Base-by-base conservation (phyloP, 1,140 invertebrate genomes). In the Brachionus asplanchnoidis region DNA sequence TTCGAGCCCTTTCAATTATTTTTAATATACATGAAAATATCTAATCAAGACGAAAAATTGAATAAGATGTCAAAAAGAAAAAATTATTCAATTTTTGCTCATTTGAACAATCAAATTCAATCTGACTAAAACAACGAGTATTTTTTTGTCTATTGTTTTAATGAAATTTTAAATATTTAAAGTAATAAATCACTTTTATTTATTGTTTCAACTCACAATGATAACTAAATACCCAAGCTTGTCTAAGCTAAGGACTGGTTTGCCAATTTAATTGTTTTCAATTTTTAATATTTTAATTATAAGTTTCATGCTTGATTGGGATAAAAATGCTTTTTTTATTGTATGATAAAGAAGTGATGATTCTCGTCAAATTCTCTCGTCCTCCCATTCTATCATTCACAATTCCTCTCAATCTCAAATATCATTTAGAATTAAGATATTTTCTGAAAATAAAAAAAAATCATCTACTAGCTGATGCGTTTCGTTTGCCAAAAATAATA, bases 271-370 rank as follows among this genome's bases (percentile, higher is more conserved):
- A 73, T 73, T 40, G 32, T 73, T 73, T 73, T 73, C 17, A 42
- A 17, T 32, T 14, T 68, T 68, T 73, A 40, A 73, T 40, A 73
- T 40, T 73, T 73, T 77, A 77, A 77, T 77, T 77, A 77, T 77
- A 26, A 50, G 73, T 77, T 77, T 77, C 73, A 77, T 77, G 73
- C 73, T 77, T 50, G 73, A 77, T 26, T 77, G 73, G 26, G 20
- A 77, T 77, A 26, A 26, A 46, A 77, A 77, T 77, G 46, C 17
- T 42, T 2, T 44, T n/a, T 75, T 42, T 42, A 75, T 77, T 77
- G 42, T 23, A 50, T 26, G 23, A 9, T 42, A 6, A 32, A 17
- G 50, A 46, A 28, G 46, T 77, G 68, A 73, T 73, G 36, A 73
- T 73, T 73, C 36, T 42, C 6, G 32, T 73, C 68, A n/a, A 42